Base-by-base conservation (phyloP, 2,113 vertebrate genomes). In the Tiliqua scincoides region DNA sequence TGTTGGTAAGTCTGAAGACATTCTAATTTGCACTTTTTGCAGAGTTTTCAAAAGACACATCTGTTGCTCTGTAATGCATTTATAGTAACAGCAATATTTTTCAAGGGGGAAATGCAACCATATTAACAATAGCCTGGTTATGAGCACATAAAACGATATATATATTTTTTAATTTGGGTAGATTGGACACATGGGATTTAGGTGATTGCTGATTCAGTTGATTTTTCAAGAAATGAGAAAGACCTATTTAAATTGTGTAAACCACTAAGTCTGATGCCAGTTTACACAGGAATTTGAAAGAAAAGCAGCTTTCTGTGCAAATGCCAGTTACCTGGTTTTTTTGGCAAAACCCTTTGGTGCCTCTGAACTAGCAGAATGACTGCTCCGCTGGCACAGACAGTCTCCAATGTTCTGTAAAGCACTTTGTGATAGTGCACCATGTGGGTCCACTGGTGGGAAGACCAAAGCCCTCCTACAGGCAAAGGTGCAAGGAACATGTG, bases 1-100 rank as follows among this genome's bases (percentile, higher is more conserved):
- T 89, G 52, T 85, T 77, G 87, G 70, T 92, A 91, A 85, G 4
- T 72, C 43, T 52, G 72, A 90, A 94, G 80, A 89, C 0, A 82
- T 92, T 91, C 93, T 92, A 79, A 79, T 86, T 92, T 85, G 52
- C 40, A 57, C 23, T 37, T 90, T 91, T 81, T 82, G 48, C 83
- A 40, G 54, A n/a, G 0, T 4, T 59, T 74, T 54, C 54, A 65
- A 83, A 81, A 85, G 91, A 79, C 75, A 62, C 11, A 75, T 77
- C 14, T 0, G 15, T 57, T 84, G 90, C 88, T 87, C n/a, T 84
- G 87, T 62, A 87, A 15, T 73, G 20, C 77, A 17, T 75, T 10
- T 35, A 71, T 85, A 68, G 32, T 81, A 90, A 78, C 17, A 82
- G 78, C 87, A 62, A 5, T 4, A 10, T 85, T 90, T n/a, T 62